These are phyloP conservation scores for Rhinolophus ferrumequinum DNA, from an alignment of 2,113 vertebrate genomes.

Conservation along the genomic window DNA sequence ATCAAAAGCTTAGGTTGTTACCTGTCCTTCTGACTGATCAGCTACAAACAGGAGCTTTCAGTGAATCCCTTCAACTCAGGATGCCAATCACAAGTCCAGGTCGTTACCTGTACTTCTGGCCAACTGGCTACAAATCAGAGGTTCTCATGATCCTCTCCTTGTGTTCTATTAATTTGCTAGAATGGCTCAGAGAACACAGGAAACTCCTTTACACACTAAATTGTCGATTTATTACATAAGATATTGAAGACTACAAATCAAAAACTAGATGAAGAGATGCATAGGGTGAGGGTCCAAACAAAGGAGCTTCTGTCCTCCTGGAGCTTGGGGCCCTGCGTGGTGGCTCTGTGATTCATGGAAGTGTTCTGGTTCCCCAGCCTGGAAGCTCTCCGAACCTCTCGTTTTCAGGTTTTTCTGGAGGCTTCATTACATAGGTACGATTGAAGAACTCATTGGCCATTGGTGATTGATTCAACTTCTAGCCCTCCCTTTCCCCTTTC, in stretches of 20 bases:
- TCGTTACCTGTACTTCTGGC: not conserved
- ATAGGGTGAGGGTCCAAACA: not conserved
- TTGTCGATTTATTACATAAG: not conserved
- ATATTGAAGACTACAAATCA: not conserved
- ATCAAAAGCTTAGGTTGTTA: not conserved
- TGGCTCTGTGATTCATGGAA: not conserved
- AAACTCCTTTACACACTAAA: not conserved
- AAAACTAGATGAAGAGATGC: not conserved
- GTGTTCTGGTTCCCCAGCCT: too few species aligned
- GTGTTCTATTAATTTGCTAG: not conserved
- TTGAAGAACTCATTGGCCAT: not conserved
- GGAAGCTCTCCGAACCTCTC: not conserved
- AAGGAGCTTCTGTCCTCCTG: not conserved
- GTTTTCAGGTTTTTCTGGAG: not conserved
- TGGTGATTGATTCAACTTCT: not conserved
- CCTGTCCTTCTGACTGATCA: not conserved
- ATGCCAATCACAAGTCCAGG: not conserved
- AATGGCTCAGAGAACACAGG: not conserved
- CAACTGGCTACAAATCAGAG: not conserved
- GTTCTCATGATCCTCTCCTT: not conserved
- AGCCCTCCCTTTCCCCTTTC: too few species aligned
- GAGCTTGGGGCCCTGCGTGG: not conserved
- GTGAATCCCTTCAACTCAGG: not conserved
- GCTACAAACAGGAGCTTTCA: not conserved
- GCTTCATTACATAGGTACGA: not conserved